Conservation (phyloP, 2,797 vertebrate genomes). For the Myotis daubentonii region DNA sequence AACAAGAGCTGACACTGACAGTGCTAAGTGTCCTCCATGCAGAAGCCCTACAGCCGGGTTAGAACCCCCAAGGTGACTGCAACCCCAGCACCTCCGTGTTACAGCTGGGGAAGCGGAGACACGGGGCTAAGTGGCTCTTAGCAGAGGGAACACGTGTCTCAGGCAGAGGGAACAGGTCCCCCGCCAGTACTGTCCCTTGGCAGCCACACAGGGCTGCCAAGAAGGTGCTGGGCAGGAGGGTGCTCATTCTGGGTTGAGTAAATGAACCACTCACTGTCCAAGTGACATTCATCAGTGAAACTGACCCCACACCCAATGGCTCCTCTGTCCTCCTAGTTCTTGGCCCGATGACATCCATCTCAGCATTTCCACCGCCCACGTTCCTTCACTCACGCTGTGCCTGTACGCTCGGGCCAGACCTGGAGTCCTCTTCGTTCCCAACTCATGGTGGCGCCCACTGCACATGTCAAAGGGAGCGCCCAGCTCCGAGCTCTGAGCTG, state of each 20-base stretch:
- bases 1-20: neutral
- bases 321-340: neutral
- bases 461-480: neutral
- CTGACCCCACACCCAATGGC: neutral
- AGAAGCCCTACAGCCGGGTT: neutral
- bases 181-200: no score
- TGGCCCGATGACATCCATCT: neutral
- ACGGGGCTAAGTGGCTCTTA: no score
- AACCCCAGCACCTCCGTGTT: rapidly evolving
- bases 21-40: neutral
- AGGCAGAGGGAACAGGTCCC: no score
- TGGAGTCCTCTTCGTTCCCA: neutral
- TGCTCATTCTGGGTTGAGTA: rapidly evolving
- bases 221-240: neutral
- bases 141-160: no score
- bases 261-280: neutral
- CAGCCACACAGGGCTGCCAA: no score
- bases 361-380: neutral
- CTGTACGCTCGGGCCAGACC: rapidly evolving
- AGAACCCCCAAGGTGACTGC: neutral
- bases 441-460: rapidly evolving
- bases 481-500: rapidly evolving
- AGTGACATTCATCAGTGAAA: rapidly evolving
- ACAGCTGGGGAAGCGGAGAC: neutral
- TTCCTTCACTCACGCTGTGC: rapidly evolving